phyloP scores from a whole-genome alignment of 2,888 invertebrate species.

The Stenotaenia linearis region DNA sequence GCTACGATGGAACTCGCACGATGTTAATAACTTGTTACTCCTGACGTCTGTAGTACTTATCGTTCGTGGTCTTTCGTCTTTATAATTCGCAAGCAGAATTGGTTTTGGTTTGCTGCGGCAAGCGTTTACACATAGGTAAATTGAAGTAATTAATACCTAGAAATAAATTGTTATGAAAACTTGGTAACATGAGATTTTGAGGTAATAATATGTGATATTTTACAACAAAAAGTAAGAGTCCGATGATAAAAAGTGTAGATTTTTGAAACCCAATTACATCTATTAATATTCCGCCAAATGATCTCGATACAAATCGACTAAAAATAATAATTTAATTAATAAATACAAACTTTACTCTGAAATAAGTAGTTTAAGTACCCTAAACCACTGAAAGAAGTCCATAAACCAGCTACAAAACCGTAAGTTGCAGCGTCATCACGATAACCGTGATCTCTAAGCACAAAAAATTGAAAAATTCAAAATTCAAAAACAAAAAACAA shows the following conservation, averaged over 20 bases:
- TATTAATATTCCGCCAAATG: conserved; percentile 40
- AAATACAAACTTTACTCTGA: background rate
- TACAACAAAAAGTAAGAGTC: background rate
- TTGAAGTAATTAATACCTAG: background rate
- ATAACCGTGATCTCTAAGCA: conserved; percentile 36
- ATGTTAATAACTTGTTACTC: background rate
- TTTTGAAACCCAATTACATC: conserved; percentile 40
- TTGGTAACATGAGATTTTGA: background rate
- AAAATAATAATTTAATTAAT: background rate
- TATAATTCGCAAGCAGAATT: background rate
- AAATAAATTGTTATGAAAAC: background rate
- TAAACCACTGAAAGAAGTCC: conserved; percentile 41
- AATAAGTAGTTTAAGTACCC: conserved; percentile 34
- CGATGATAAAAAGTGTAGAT: conserved; percentile 37
- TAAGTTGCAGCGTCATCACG: conserved; percentile 40
- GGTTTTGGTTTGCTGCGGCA: background rate
- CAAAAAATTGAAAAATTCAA: conserved; percentile 13
- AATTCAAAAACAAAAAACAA: background rate
- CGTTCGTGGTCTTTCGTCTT: background rate
- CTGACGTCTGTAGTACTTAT: background rate
- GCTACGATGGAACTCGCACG: background rate
- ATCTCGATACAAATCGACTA: conserved; percentile 39
- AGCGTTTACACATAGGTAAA: background rate
- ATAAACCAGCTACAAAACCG: conserved; percentile 41
- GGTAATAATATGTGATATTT: background rate